Evolutionary conservation across 2,888 invertebrate species (phyloP), one percentile per base, ranked within the genome.

Genomic region (Zygothrica quintamaculata): DNA sequence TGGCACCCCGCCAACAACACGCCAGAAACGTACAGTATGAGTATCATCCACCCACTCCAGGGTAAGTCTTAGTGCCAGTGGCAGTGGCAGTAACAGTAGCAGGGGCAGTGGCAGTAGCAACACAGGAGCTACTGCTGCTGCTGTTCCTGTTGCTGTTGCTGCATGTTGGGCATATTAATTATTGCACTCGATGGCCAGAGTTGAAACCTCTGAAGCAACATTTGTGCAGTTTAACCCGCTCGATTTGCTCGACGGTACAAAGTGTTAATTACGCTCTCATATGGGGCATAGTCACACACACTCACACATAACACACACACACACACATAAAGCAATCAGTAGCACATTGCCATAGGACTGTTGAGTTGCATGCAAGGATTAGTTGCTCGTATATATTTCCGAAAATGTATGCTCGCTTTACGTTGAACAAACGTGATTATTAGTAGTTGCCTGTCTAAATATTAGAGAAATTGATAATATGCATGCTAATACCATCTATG

Each of bases 111-210:
- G 22, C 39, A 37, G 61, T 15, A 31, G 36, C 34, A 39, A 53
- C 52, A 31, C 22, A n/a, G 40, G 3, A 16, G 40, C 25, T 18
- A 18, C 39, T 16, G 18, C 39, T 3, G 33, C 25, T 15, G 50
- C n/a, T n/a, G n/a, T n/a, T n/a, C n/a, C 25, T 18, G 39, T 18
- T 16, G 18, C 39, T 3, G 33, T 15, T 15, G 50, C 37, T 60
- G 68, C 80, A 80, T 65, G 80, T 71, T 77, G 81, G 77, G 86
- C 86, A 81, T 80, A 85, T 85, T 80, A 85, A 85, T 85, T 85
- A 76, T 76, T 85, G 79, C 80, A 65, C 25, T 61, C 68, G 71
- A 44, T 62, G 46, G 40, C 40, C 46, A 44, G 31, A 52, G 47
- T 33, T 37, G 47, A 31, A 55, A n/a, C n/a, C n/a, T 18, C 29